Evolutionary conservation across 1,140 invertebrate genomes (phyloP).

Genomic region (Drosophila sturtevanti): DNA sequence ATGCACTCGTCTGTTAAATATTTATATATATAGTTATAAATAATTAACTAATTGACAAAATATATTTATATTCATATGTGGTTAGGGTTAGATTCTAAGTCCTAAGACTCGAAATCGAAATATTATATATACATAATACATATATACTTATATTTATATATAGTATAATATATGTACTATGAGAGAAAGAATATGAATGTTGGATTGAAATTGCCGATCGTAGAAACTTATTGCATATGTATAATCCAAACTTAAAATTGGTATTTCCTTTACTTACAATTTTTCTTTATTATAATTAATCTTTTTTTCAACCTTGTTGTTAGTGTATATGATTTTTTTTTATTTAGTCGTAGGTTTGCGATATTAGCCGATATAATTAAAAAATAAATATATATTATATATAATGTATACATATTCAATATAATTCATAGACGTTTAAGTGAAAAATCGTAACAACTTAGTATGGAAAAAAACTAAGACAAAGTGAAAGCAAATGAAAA

Average conservation of each 20-base stretch:
- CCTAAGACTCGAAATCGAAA: slow-evolving; percentile 17
- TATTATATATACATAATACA: slow-evolving; percentile 17
- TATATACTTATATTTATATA: slow-evolving; percentile 5
- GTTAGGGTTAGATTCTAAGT: slow-evolving; percentile 12
- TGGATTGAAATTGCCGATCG: slow-evolving; percentile 4
- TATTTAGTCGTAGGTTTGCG: slow-evolving; percentile 28
- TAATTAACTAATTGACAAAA: slow-evolving; percentile 68
- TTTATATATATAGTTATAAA: slow-evolving; percentile 71
- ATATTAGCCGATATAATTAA: slow-evolving; percentile 43
- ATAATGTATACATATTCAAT: slow-evolving; percentile 48
- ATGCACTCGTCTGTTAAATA: slow-evolving; percentile 77
- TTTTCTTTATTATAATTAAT: not conserved
- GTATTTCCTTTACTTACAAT: slow-evolving; percentile 2
- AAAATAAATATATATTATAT: slow-evolving; percentile 32
- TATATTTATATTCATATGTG: slow-evolving; percentile 53
- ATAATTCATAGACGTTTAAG: slow-evolving; percentile 60
- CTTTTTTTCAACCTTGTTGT: slow-evolving; percentile 2
- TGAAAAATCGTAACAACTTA: slow-evolving; percentile 68
- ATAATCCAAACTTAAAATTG: not conserved
- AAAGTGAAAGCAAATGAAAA: slow-evolving; percentile 41
- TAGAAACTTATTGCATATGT: slow-evolving; percentile 1
- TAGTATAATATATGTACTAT: slow-evolving; percentile 13
- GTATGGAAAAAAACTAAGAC: slow-evolving; percentile 33
- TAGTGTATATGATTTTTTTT: slow-evolving; percentile 21
- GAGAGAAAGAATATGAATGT: slow-evolving; percentile 13